These are phyloP conservation scores for Sylvicapra grimmia DNA, from an alignment of 2,113 vertebrate species.

Conservation along the genomic window DNA sequence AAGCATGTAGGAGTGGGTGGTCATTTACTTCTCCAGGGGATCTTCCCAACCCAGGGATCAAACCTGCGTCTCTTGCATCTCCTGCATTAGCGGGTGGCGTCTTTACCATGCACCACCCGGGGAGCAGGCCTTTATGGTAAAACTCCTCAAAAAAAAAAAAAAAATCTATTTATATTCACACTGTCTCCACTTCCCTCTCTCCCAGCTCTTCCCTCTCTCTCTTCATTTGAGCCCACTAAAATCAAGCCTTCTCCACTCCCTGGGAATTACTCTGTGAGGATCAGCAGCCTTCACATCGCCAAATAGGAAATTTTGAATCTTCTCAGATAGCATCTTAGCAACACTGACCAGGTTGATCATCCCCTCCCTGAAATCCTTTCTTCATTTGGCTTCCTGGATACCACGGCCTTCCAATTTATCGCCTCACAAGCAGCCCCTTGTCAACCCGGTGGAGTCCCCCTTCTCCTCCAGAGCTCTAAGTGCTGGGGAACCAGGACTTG, in stretches of 20 bases:
- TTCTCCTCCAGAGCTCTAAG: neutral
- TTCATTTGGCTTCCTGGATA: neutral
- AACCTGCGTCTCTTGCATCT: neutral
- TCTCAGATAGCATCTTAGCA: neutral
- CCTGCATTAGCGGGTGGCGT: neutral
- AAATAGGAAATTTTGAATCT: neutral
- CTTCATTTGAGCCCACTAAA: neutral
- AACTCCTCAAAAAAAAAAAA: neutral
- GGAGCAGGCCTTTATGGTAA: neutral
- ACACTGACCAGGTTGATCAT: neutral
- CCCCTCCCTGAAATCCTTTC: neutral
- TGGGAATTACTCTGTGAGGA: neutral
- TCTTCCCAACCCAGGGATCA: neutral
- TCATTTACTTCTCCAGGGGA: neutral
- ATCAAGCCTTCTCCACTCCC: neutral
- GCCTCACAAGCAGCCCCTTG: neutral
- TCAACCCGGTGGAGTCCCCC: neutral
- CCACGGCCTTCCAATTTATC: neutral
- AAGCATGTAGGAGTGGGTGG: neutral
- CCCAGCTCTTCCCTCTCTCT: neutral
- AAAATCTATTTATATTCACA: neutral
- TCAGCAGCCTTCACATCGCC: neutral
- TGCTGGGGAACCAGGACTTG: neutral
- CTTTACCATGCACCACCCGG: neutral
- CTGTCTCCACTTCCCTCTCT: neutral